Base-by-base conservation (phyloP, 1,140 invertebrate species). In the Drosophila varians region DNA sequence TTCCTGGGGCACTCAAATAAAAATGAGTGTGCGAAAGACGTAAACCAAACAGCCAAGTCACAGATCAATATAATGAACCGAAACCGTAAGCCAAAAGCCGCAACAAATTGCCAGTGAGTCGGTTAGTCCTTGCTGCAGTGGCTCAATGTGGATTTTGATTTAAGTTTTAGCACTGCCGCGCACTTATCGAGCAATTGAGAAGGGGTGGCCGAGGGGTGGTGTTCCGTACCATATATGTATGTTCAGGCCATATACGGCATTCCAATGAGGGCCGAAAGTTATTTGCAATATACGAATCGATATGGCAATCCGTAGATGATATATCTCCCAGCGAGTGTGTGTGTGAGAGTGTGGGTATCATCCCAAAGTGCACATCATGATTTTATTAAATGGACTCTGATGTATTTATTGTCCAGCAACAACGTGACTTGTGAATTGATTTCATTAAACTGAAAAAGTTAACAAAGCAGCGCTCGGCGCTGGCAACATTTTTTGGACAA, bases 321-420 rank as follows among this genome's bases (percentile, higher is more conserved):
- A 51, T 40, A 49, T 48, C 4, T 52, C 16, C 14, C 8, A 18
- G 38, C 8, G 2, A 21, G 16, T 60, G 36, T 51, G 46, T 57
- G 53, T 74, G 25, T 57, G 21, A n/a, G 11, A 40, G 53, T 38
- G 25, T 9, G 66, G 58, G 55, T 76, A 89, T 83, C 57, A 88
- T 75, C 74, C 75, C 69, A 82, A 90, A 87, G 83, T 87, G 83
- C 83, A 88, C 83, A 83, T 90, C 89, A 90, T 90, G 89, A 90
- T 90, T 90, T 90, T 90, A 90, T 90, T 90, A 90, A 90, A 90
- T 90, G 83, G 89, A 89, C 89, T 90, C 89, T 90, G 89, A 90
- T 90, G 77, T 90, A 90, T 90, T 90, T 90, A 90, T 90, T 90
- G 89, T 90, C 77, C 89, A 75, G 89, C 84, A 82, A 82, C 89